Evolutionary conservation across 2,888 invertebrate species (phyloP).

Genomic region (Pseudococcus viburni): DNA sequence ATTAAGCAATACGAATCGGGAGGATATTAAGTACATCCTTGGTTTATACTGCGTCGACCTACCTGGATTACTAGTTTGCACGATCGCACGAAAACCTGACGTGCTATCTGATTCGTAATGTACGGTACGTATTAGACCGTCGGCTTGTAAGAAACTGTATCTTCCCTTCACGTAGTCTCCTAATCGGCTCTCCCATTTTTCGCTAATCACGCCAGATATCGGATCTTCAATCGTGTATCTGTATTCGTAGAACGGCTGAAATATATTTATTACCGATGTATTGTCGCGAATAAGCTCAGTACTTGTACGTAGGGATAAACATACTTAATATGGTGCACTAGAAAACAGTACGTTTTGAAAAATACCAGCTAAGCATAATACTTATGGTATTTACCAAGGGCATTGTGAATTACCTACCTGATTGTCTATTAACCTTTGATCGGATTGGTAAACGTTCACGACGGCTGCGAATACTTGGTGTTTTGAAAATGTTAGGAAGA

Average conservation of each 20-base stretch:
- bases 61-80: conserved; percentile 69
- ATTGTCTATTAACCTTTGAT: conserved; percentile 57
- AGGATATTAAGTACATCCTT: conserved; percentile 25
- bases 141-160: conserved; percentile 70
- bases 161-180: conserved; percentile 70
- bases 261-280: conserved; percentile 30
- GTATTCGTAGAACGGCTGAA: conserved; percentile 70
- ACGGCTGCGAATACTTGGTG: conserved; percentile 42
- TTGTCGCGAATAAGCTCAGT: background rate
- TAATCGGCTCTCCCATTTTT: conserved; percentile 70
- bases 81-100: conserved; percentile 70
- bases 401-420: conserved; percentile 20
- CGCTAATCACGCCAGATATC: conserved; percentile 69
- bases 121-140: conserved; percentile 70
- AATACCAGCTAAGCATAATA: background rate
- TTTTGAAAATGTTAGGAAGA: conserved; percentile 30
- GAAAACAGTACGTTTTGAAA: background rate
- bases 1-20: background rate
- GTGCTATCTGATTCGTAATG: conserved; percentile 70
- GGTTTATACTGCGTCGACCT: conserved; percentile 41
- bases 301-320: background rate
- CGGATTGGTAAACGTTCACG: conserved; percentile 59
- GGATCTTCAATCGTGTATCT: conserved; percentile 70
- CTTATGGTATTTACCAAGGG: background rate
- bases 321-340: background rate